These are phyloP conservation scores for Cyprinodon tularosa DNA, from an alignment of 2,113 vertebrate genomes.

Conservation along the genomic window DNA sequence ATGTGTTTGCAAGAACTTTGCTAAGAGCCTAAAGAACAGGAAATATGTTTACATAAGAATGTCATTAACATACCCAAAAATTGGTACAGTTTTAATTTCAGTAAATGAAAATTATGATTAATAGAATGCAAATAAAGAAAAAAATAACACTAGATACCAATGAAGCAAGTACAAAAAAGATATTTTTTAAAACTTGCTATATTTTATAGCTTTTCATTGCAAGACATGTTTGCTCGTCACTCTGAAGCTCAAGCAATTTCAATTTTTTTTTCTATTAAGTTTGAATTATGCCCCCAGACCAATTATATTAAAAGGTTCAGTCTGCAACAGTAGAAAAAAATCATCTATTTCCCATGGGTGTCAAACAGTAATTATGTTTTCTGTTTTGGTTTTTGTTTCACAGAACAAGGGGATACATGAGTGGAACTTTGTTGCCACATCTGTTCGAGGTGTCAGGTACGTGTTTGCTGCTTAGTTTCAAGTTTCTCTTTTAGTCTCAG, in stretches of 20 bases:
- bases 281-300: neutral
- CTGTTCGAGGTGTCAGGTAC: conserved; percentile 90
- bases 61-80: neutral
- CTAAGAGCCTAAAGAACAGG: neutral
- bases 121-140: neutral
- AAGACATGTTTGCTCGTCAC: no score
- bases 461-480: conserved; percentile 30
- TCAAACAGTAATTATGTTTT: neutral
- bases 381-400: conserved; percentile 25
- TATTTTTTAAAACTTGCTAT: no score
- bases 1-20: neutral
- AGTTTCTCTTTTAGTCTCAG: neutral
- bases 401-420: conserved; percentile 93
- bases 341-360: no score
- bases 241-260: neutral
- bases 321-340: neutral
- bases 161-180: neutral
- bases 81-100: neutral
- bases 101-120: neutral
- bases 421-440: conserved; percentile 93
- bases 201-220: no score
- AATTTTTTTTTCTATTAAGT: neutral
- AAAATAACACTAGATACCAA: neutral
- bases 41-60: neutral
- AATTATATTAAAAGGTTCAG: neutral